phyloP scores from a whole-genome alignment of 2,888 invertebrate species.

The Tenthredo amoena region DNA sequence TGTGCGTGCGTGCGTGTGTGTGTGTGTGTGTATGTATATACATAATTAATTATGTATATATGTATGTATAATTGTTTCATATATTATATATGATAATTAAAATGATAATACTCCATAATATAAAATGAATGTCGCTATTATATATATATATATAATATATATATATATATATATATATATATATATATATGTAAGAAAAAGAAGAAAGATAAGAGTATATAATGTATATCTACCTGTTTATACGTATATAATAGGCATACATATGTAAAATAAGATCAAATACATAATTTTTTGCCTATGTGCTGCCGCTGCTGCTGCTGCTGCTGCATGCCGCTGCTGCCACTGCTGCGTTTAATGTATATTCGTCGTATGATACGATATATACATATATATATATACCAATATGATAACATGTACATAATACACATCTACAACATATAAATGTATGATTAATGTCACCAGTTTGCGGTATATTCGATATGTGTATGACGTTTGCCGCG shows the following conservation, averaged over 20 bases:
- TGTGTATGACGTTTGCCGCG: neutral
- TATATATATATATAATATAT: neutral
- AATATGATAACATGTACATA: neutral
- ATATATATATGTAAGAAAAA: neutral
- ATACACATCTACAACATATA: neutral
- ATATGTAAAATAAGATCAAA: neutral
- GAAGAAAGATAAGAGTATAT: neutral
- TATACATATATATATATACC: neutral
- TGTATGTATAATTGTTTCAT: constrained; percentile 7
- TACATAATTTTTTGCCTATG: neutral
- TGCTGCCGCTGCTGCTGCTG: neutral
- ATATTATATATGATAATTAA: neutral
- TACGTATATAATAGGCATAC: neutral
- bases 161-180: neutral
- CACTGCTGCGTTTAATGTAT: neutral
- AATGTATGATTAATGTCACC: too few relatives aligned
- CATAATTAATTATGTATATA: neutral
- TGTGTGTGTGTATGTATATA: too few relatives aligned
- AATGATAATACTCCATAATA: neutral
- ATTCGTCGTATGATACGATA: neutral
- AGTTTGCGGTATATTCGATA: neutral
- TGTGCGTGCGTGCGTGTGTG: too few relatives aligned
- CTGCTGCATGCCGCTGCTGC: neutral
- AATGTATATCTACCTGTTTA: neutral
- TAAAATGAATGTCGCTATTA: neutral